Evolutionary conservation across 23 tunicate genomes (phyloP).

Genomic region (Halocynthia roretzi): DNA sequence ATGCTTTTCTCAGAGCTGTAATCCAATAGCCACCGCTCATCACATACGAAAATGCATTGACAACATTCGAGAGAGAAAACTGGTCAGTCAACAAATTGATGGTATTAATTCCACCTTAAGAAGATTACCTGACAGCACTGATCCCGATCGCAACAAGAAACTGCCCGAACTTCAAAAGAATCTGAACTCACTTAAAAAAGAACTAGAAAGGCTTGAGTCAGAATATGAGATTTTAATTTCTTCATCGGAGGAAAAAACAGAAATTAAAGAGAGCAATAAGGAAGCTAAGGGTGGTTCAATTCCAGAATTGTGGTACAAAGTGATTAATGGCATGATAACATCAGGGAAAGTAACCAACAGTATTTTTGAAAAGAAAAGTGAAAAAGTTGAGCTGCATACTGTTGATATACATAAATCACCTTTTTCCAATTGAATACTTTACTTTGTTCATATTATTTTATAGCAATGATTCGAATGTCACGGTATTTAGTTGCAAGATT

Average conservation of each 20-base stretch:
- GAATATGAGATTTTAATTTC: slow-evolving; percentile 5
- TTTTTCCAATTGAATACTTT: neutral
- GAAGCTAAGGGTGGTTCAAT: neutral
- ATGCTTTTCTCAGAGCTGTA: neutral
- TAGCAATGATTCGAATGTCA: no score
- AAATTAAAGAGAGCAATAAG: neutral
- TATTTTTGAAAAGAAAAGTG: slow-evolving; percentile 1
- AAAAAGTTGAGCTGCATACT: neutral
- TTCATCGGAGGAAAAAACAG: neutral
- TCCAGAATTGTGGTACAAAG: neutral
- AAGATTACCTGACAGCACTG: neutral
- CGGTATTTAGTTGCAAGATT: no score
- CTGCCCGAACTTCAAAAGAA: neutral
- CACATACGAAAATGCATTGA: slow-evolving; percentile 28
- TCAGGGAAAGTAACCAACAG: slow-evolving; percentile 20
- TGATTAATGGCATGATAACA: neutral
- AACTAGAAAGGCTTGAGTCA: slow-evolving; percentile 4
- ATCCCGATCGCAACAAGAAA: neutral
- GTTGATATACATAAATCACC: neutral
- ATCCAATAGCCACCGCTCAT: slow-evolving; percentile 55
- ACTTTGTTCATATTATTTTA: no score
- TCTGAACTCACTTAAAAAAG: neutral
- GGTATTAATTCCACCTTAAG: neutral
- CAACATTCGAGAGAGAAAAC: slow-evolving; percentile 38
- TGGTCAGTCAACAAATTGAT: neutral